A percentile compares a stretch with the other conserved stretches of the same genome.
Evolutionary conservation across 2,113 vertebrate species (phyloP).

Genomic region (Prunella fulvescens): DNA sequence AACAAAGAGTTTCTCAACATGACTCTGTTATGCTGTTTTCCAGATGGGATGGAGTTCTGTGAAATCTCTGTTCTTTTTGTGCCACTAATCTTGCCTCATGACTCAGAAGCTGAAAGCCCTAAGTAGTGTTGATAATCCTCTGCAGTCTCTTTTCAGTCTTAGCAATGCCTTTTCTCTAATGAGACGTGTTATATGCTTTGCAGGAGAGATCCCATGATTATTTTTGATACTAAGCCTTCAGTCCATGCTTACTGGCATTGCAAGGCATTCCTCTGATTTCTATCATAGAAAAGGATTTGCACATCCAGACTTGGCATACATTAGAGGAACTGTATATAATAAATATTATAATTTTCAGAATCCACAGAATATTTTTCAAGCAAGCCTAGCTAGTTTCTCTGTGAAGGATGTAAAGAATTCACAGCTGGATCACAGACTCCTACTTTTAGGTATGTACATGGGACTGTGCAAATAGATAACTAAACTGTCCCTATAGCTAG

Average conservation of each 20-base stretch:
- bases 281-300: background rate
- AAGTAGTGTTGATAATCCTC: conserved; percentile 26
- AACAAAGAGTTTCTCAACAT: conserved; percentile 21
- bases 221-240: background rate
- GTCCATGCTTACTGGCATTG: background rate
- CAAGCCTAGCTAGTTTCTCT: background rate
- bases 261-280: background rate
- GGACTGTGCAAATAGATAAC: background rate
- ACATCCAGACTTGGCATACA: background rate
- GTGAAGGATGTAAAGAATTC: background rate
- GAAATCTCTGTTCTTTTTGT: conserved; percentile 23
- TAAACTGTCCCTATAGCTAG: background rate
- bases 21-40: background rate
- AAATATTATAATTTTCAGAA: background rate
- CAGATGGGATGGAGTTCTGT: conserved; percentile 41
- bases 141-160: background rate
- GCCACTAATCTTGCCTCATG: background rate
- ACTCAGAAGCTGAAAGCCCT: conserved; percentile 22
- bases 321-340: background rate
- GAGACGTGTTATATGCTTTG: background rate
- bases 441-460: background rate
- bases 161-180: background rate
- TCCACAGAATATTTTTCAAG: background rate
- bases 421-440: background rate
- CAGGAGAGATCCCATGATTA: background rate